phyloP scores from a whole-genome alignment of 2,797 vertebrate species.

The Ceryle rudis region DNA sequence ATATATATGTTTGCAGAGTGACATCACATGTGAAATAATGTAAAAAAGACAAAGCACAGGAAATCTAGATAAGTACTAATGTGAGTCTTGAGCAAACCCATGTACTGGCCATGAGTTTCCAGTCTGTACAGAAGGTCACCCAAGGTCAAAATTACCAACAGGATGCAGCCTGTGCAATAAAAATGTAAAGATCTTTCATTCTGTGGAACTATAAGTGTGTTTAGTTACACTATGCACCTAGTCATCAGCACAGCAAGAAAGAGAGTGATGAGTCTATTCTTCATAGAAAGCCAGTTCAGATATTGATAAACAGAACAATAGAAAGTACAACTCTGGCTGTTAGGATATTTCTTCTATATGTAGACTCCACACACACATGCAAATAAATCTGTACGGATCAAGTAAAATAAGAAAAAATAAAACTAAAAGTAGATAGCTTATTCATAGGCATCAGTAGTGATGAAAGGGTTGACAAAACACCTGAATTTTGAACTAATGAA shows the following conservation, averaged over 20 bases:
- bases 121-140: constrained; percentile 24
- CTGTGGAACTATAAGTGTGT: background rate
- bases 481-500: background rate
- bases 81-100: constrained; percentile 4
- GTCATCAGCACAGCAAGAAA: constrained; percentile 14
- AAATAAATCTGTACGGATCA: constrained; percentile 2
- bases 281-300: background rate
- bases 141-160: constrained; percentile 46
- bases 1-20: background rate
- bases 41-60: constrained; percentile 45
- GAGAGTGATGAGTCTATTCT: background rate
- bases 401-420: background rate
- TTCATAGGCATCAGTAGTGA: background rate
- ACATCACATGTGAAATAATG: background rate
- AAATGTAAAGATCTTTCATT: constrained; percentile 68
- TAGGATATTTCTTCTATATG: background rate
- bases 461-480: background rate
- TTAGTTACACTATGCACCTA: constrained; percentile 6
- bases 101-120: constrained; percentile 2
- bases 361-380: background rate
- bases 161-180: constrained; percentile 43
- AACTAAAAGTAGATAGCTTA: background rate
- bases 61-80: constrained; percentile 19
- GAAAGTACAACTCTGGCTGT: background rate
- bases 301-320: background rate